phyloP scores from a whole-genome alignment of 1,140 invertebrate genomes.

The Panagrolaimus sp. region DNA sequence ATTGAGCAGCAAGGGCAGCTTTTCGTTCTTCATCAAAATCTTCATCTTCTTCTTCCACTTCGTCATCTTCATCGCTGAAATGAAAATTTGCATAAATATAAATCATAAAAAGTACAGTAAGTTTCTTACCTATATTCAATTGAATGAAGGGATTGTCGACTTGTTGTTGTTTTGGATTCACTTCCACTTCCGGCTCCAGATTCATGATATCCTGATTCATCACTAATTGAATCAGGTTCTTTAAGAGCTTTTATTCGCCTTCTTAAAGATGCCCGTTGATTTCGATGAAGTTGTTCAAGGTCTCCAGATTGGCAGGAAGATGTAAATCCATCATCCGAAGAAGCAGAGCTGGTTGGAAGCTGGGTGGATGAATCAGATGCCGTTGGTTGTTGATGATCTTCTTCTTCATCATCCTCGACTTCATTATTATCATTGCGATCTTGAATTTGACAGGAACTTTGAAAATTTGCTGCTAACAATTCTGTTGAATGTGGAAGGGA shows the following conservation, averaged over 20 bases:
- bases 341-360: background rate
- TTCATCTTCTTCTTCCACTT: background rate
- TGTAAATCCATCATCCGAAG: slow-evolving; percentile 24
- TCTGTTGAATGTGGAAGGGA: background rate
- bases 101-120: background rate
- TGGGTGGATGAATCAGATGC: background rate
- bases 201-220: slow-evolving; percentile 15
- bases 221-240: slow-evolving; percentile 14
- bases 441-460: background rate
- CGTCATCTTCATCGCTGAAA: slow-evolving; percentile 1
- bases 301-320: slow-evolving; percentile 19
- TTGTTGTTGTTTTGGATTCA: background rate
- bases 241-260: slow-evolving; percentile 1
- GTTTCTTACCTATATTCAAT: background rate
- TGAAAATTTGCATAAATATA: background rate
- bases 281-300: background rate
- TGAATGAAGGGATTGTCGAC: background rate
- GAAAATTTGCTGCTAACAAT: background rate
- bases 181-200: background rate
- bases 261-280: slow-evolving; percentile 4
- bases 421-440: background rate
- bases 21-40: background rate
- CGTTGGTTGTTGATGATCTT: background rate
- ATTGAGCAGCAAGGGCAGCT: background rate
- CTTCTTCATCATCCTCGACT: slow-evolving; percentile 1